Evolutionary conservation across 2,113 vertebrate species (phyloP), one percentile per base, ranked within the genome.

Genomic region (Forbesichthys papilliferus): DNA sequence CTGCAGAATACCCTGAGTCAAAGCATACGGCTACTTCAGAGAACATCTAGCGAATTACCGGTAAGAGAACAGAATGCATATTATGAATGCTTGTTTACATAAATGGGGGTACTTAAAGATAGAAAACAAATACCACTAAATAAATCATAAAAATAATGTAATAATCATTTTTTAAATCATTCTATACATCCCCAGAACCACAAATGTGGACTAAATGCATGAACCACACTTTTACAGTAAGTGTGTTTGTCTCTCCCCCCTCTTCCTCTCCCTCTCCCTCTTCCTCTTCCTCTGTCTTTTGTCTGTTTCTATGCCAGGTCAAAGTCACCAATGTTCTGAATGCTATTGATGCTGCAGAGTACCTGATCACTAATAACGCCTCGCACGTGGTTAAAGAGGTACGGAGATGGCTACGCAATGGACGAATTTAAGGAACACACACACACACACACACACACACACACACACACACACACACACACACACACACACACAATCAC

Each of bases 321-420:
- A 95, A 93, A 83, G 92, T 97, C 69, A 89, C 78, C 12, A 90
- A 91, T 57, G 88, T 95, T 65, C 86, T 98, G 66, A 77, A 76
- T 0, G 86, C 94, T 75, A 91, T 99, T 69, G 94, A 98, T 73
- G 87, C 91, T 72, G 94, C 93, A 27, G 96, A 99, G 85, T 74
- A 90, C 62, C 95, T 98, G 78, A 91, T 99, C 75, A 87, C 78
- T 78, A 91, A 93, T 65, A 95, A 94, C 0, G 93, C 93, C 65
- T 94, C 95, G 36, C 77, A 88, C 48, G 85, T 97, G 66, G 91
- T 98, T 60, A 81, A 92, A 49, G 86, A 94, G 91, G 96, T 96
- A 90, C 42, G 87, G 12, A 0, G 14, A 4, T 14, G n/a, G 11
- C 52, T 4, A 42, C 36, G 3, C 18, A 11, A 57, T 16, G 6